Conservation (phyloP, 1,140 invertebrate species). For the Nephotettix cincticeps region DNA sequence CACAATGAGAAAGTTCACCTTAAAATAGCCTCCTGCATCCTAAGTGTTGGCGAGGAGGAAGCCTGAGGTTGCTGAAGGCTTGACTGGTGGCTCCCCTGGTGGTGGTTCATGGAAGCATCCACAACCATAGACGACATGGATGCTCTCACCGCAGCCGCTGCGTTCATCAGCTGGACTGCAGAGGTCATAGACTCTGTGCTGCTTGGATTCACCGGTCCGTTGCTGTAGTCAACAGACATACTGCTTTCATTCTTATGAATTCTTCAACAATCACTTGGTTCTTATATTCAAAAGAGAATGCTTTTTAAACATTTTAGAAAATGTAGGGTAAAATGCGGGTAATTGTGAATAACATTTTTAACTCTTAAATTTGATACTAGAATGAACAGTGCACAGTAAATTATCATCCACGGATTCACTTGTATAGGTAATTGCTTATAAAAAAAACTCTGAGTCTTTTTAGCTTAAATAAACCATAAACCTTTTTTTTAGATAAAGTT, state of each 20-base stretch:
- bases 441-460: too few relatives aligned
- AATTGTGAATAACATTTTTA: too few relatives aligned
- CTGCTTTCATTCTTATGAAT: constrained; percentile 15
- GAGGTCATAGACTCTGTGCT: constrained; percentile 37
- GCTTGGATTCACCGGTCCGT: constrained; percentile 34
- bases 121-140: constrained; percentile 44
- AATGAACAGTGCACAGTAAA: too few relatives aligned
- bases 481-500: too few relatives aligned
- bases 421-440: too few relatives aligned
- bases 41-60: constrained; percentile 63
- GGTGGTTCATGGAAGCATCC: constrained; percentile 42
- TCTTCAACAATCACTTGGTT: neutral
- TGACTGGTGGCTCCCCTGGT: constrained; percentile 56
- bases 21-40: constrained; percentile 75
- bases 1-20: too few relatives aligned
- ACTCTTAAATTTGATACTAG: too few relatives aligned
- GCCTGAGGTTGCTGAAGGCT: constrained; percentile 40
- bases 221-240: constrained; percentile 32
- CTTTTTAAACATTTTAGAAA: too few relatives aligned
- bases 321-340: too few relatives aligned
- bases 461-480: too few relatives aligned
- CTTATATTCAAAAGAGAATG: neutral
- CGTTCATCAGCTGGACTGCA: constrained; percentile 43
- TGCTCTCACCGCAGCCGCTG: constrained; percentile 51
- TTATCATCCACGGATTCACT: too few relatives aligned